Conservation (phyloP, 2,797 vertebrate species). For the Zalophus californianus region DNA sequence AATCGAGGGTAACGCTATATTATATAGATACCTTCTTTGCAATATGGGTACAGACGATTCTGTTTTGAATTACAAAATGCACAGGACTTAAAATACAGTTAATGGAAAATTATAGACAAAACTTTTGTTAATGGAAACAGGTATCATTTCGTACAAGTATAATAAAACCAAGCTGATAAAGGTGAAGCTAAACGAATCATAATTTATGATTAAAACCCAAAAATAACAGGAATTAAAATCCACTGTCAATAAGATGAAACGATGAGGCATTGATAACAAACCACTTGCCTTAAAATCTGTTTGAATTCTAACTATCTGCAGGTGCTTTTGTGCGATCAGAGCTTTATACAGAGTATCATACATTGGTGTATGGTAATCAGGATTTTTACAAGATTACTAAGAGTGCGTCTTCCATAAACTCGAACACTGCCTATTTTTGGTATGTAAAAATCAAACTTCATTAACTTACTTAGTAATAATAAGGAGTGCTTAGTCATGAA, state of each 20-base stretch:
- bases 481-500: neutral
- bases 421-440: conserved; percentile 6
- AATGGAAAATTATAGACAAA: conserved; percentile 48
- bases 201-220: neutral
- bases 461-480: conserved; percentile 14
- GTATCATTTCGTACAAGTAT: neutral
- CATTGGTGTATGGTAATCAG: neutral
- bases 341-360: too few species aligned
- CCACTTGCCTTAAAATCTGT: too few species aligned
- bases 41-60: neutral
- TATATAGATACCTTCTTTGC: neutral
- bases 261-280: too few species aligned
- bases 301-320: too few species aligned
- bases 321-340: too few species aligned
- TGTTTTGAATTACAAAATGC: conserved; percentile 42
- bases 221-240: conserved; percentile 36
- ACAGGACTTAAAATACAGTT: conserved; percentile 2
- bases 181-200: neutral
- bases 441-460: conserved; percentile 20
- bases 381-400: conserved; percentile 28
- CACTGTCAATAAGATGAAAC: neutral
- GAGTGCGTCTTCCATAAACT: neutral
- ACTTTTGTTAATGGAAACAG: neutral
- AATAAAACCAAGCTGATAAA: neutral
- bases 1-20: neutral